Evolutionary conservation across 2,797 vertebrate species (phyloP).

Genomic region (Pagetopsis macropterus): DNA sequence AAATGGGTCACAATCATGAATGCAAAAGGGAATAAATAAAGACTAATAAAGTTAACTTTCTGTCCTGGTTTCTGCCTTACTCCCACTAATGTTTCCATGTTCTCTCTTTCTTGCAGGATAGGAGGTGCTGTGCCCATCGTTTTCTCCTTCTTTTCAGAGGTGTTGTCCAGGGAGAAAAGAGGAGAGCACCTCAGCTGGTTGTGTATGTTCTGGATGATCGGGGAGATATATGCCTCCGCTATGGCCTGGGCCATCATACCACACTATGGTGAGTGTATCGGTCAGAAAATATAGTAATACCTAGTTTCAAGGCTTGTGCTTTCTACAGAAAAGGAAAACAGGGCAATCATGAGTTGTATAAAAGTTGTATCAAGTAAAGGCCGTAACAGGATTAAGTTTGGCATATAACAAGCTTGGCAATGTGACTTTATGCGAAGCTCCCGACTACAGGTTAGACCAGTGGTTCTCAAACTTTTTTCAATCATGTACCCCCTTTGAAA

Average conservation of each 20-base stretch:
- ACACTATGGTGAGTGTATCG: slow-evolving; percentile 91
- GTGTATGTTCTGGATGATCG: slow-evolving; percentile 99
- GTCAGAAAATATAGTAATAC: neutral
- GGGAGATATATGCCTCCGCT: slow-evolving; percentile 97
- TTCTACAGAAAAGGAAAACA: neutral
- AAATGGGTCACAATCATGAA: neutral
- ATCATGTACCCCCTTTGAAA: too few relatives aligned
- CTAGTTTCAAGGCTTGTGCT: neutral
- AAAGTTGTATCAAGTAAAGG: neutral
- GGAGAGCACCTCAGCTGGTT: slow-evolving; percentile 98
- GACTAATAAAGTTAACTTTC: neutral
- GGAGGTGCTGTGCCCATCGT: slow-evolving; percentile 96
- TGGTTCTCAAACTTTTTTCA: too few relatives aligned
- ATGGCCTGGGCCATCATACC: slow-evolving; percentile 99
- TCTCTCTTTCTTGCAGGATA: slow-evolving; percentile 84
- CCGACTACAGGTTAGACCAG: slow-evolving; percentile 18
- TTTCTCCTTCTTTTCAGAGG: slow-evolving; percentile 98
- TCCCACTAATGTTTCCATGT: slow-evolving; percentile 33
- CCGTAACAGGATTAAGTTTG: slow-evolving; percentile 6
- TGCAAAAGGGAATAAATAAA: neutral
- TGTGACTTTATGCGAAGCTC: slow-evolving; percentile 35
- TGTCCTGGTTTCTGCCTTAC: neutral
- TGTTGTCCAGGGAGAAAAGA: slow-evolving; percentile 94
- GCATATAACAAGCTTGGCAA: slow-evolving; percentile 20
- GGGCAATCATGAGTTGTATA: slow-evolving; percentile 1